A percentile compares a stretch with the other conserved stretches of the same genome.
These are phyloP conservation scores for Hydra vulgaris DNA, from an alignment of 30 jellyfish, hydroid and myxozoan genomes.

Conservation along the genomic window DNA sequence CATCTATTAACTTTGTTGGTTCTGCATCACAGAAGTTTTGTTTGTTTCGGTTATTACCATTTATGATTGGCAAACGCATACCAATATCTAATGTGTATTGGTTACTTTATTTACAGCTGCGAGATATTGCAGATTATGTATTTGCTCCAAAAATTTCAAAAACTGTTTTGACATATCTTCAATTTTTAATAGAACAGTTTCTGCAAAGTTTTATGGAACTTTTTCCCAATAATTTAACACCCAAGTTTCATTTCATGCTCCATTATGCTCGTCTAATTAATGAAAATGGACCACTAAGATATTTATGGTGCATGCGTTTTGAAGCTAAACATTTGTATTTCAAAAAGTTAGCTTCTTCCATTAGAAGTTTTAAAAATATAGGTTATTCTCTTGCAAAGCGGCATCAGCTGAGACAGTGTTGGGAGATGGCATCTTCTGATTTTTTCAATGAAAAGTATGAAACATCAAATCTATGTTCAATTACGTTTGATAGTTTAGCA, in stretches of 20 bases:
- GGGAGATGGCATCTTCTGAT: no score
- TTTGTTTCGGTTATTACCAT: background rate
- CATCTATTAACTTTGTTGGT: background rate
- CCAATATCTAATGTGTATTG: background rate
- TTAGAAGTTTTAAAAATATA: no score
- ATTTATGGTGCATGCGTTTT: background rate
- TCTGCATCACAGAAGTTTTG: background rate
- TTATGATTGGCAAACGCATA: background rate
- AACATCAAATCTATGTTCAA: no score
- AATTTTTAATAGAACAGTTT: background rate
- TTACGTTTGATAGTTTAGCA: no score
- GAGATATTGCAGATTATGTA: background rate
- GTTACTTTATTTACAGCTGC: background rate
- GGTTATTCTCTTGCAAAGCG: no score
- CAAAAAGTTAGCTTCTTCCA: no score
- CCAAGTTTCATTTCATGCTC: background rate
- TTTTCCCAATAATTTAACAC: background rate
- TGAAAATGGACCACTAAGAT: background rate
- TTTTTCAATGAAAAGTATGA: no score
- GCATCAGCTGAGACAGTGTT: no score
- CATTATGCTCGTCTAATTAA: background rate
- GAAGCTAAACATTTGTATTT: no score
- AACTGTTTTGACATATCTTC: background rate
- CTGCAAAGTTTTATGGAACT: background rate
- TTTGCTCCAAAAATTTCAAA: background rate